Base-by-base conservation (phyloP, 2,888 invertebrate genomes). In the Malthinus seriepunctatus region DNA sequence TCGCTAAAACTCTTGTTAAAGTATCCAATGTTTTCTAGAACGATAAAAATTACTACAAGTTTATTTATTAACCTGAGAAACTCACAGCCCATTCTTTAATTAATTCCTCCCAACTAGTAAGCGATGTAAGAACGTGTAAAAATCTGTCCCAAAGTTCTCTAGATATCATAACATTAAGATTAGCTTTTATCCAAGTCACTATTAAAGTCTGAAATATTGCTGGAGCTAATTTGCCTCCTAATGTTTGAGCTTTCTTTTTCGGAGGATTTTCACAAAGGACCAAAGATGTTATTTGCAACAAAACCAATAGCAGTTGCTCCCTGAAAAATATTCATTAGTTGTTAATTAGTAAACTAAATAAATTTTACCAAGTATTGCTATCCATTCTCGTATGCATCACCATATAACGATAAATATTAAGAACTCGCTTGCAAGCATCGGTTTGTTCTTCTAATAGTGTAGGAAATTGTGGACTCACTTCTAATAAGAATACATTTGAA, bases 161-260 rank as follows among this genome's bases (percentile, higher is more conserved):
- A 55, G 91, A 89, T 59, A 97, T 93, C 3, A 90, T 87, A 5
- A 97, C 96, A 77, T 96, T 95, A 68, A 97, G 84, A 79, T 97
- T 97, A 0, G 97, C 97, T 73, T 96, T 94, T 69, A 97, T 97
- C 97, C 97, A 97, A 2, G 97, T 97, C 63, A 97, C 96, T 67
- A 97, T 95, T 47, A 97, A 81, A 0, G 97, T 97, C 85, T 97
- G 91, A 71, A 93, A 91, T 66, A 93, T 85, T 0, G 93, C 93
- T 14, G 91, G 91, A 4, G 93, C 93, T 62, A 94, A 80, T 72
- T 90, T 90, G 32, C 90, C 90, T 35, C 90, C 90, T 71, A 91
- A 76, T 67, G 88, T 88, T 67, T 88, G 88, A 66, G 87, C 84
- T 76, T 92, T 93, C 56, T 88, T 85, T 69, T 88, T 88, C 1